A percentile compares a stretch with the other conserved stretches of the same genome.
phyloP scores from a whole-genome alignment of 92 coral and sea anemone genomes.

The Porites divaricata region DNA sequence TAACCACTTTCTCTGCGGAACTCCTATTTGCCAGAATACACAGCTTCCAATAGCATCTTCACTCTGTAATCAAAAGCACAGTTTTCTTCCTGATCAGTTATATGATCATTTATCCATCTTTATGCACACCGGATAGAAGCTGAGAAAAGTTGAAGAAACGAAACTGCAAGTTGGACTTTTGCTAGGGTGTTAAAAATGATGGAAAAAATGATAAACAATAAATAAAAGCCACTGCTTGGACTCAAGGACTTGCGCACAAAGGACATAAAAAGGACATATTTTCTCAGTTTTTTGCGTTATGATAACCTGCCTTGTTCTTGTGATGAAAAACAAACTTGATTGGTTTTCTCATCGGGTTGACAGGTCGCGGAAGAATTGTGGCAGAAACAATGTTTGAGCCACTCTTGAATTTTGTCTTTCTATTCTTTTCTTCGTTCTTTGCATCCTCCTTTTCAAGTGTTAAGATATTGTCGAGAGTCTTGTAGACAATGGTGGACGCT shows the following conservation, averaged over 20 bases:
- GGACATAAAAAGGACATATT: no score
- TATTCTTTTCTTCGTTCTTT: neutral
- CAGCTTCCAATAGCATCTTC: slow-evolving; percentile 48
- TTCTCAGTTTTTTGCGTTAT: no score
- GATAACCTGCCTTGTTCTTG: slow-evolving; percentile 1
- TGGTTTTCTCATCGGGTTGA: neutral
- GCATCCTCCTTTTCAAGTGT: slow-evolving; percentile 20
- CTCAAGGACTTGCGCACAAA: no score
- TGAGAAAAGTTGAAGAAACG: no score
- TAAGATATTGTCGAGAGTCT: slow-evolving; percentile 55
- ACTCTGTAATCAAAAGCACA: neutral
- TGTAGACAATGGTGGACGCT: slow-evolving; percentile 70
- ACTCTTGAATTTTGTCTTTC: neutral
- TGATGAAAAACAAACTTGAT: slow-evolving; percentile 30
- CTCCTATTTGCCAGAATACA: slow-evolving; percentile 79
- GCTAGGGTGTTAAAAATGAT: no score
- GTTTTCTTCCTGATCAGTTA: neutral
- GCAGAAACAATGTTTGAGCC: slow-evolving; percentile 28
- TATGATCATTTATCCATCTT: neutral
- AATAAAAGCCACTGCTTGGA: no score
- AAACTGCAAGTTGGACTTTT: no score
- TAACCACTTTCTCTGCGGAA: slow-evolving; percentile 61
- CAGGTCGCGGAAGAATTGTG: slow-evolving; percentile 25
- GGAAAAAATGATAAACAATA: no score
- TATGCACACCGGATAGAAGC: no score